Percentiles rank a stretch among this genome's conserved stretches.
Conservation (phyloP, 2,113 vertebrate genomes). For the Mastomys coucha region DNA sequence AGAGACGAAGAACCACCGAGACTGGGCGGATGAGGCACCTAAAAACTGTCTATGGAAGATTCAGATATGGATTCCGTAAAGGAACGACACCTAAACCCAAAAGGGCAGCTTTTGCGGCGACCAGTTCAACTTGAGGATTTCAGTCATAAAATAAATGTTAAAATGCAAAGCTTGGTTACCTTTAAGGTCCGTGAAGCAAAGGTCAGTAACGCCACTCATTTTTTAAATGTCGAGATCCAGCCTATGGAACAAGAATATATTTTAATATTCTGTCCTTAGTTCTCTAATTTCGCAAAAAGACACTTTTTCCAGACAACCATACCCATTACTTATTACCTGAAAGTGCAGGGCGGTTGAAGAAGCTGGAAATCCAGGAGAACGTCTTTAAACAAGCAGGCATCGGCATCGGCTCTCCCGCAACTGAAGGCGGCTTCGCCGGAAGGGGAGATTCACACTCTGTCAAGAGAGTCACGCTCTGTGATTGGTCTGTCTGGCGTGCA, state of each 20-base stretch:
- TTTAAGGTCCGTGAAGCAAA: constrained; percentile 62
- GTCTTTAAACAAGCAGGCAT: background rate
- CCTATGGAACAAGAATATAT: constrained; percentile 69
- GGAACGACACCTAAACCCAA: too few species aligned
- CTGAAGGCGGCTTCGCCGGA: too few species aligned
- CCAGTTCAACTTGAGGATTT: too few species aligned
- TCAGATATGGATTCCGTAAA: too few species aligned
- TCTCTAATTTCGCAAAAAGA: background rate
- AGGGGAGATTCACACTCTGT: too few species aligned
- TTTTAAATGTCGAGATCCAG: constrained; percentile 41
- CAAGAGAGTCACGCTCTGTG: background rate
- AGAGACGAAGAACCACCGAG: too few species aligned
- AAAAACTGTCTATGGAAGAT: too few species aligned
- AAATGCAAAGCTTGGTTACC: constrained; percentile 41
- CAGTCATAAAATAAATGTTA: background rate
- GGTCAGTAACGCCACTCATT: background rate
- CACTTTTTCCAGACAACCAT: background rate
- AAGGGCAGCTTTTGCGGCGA: too few species aligned
- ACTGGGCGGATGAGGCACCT: too few species aligned
- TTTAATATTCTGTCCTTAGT: constrained; percentile 52
- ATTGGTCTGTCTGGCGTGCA: background rate
- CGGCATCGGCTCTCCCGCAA: fast-evolving
- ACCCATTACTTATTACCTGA: constrained; percentile 3
- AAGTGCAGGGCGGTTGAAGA: background rate
- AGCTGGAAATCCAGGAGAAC: background rate